Base-by-base conservation (phyloP, 2,113 vertebrate species). In the Capreolus pygargus region DNA sequence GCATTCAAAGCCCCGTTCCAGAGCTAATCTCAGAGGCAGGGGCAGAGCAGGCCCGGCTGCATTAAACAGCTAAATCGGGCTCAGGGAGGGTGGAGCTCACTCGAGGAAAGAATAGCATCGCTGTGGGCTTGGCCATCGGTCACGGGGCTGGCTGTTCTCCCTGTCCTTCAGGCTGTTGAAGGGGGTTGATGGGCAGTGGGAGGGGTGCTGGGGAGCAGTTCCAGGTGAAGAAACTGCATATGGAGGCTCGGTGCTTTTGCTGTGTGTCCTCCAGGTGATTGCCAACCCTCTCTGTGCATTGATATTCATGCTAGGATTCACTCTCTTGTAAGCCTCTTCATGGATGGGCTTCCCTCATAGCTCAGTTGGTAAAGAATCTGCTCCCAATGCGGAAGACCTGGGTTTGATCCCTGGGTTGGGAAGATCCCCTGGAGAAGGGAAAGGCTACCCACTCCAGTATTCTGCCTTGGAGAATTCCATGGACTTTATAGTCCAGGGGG, bases 1-100 rank as follows among this genome's bases (percentile, higher is more conserved):
- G 94, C 89, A 47, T 98, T 98, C 98, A 98, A 98, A 98, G 97
- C 86, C 86, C 60, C 0, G 93, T 84, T 96, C 89, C 92, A 96
- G 98, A 81, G 93, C 95, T 98, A 91, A 98, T 98, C 98, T 98
- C 97, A 95, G 98, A 97, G 94, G 96, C 96, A 50, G 95, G 91
- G 94, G 39, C 5, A 7, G 91, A 93, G 58, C 91, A 96, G 90
- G 87, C 85, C 64, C 8, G 1, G 94, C 94, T 97, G 98, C 98
- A 98, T 98, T 98, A 98, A 98, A 97, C 1, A 47, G 97, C 98
- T 98, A 98, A 97, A 98, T 98, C 84, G 70, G 97, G 98, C 27
- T 0, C 96, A 21, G 55, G 87, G 79, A 55, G 64, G 97, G 95
- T 6, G 94, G 97, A 58, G 95, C 97, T 98, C 96, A 91, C 79